Conservation (phyloP, 2,888 invertebrate genomes). For the Tenthredo amoena region DNA sequence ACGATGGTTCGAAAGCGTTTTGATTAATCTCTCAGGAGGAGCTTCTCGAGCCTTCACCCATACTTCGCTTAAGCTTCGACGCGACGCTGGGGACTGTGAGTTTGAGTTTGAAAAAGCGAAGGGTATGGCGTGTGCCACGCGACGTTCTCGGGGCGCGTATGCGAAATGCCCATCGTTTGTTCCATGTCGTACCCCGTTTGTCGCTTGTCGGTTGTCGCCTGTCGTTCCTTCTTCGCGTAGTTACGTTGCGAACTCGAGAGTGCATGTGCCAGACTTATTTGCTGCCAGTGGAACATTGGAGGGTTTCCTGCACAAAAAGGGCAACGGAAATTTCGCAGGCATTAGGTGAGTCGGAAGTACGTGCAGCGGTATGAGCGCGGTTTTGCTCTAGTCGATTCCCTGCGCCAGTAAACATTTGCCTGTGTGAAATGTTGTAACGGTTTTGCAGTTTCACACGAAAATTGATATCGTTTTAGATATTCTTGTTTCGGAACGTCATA, state of each 20-base stretch:
- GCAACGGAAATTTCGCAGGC: slow-evolving; percentile 34
- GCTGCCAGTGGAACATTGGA: slow-evolving; percentile 47
- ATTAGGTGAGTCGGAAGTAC: slow-evolving; percentile 23
- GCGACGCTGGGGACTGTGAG: slow-evolving; percentile 15
- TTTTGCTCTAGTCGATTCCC: background rate
- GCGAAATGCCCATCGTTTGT: slow-evolving; percentile 51
- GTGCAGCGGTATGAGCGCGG: background rate
- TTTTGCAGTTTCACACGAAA: background rate
- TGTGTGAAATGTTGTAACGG: slow-evolving; percentile 28
- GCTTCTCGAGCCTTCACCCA: slow-evolving; percentile 4
- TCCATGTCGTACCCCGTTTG: slow-evolving; percentile 45
- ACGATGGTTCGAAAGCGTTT: slow-evolving; percentile 2
- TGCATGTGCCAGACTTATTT: slow-evolving; percentile 56
- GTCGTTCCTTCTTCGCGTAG: slow-evolving; percentile 27
- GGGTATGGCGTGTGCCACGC: slow-evolving; percentile 40
- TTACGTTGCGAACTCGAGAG: slow-evolving; percentile 40
- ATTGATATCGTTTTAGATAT: background rate
- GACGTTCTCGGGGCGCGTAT: slow-evolving; percentile 31
- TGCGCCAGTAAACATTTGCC: slow-evolving; percentile 29
- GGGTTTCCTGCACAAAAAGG: slow-evolving; percentile 35
- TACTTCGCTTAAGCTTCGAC: slow-evolving; percentile 5
- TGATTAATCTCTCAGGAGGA: slow-evolving; percentile 17
- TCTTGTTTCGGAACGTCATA: background rate
- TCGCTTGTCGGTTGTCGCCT: slow-evolving; percentile 47
- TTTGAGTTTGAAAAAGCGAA: slow-evolving; percentile 46